phyloP scores from a whole-genome alignment of 2,888 invertebrate species.

The Siphlonurus alternatus region DNA sequence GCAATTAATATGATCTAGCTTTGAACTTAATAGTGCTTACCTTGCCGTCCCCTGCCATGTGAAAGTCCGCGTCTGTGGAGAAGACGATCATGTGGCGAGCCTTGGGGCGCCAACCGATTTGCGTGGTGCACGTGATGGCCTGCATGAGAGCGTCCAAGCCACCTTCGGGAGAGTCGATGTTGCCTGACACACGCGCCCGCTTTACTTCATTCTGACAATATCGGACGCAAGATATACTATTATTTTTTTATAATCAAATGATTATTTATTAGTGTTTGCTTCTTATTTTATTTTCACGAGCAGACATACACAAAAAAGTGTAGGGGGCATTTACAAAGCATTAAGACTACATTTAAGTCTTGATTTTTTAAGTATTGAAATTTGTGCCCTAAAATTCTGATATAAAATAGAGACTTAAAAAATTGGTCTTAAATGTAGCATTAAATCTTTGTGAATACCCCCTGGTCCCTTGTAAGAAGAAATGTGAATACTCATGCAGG shows the following conservation, averaged over 20 bases:
- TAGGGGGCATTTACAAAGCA: too few relatives aligned
- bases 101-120: constrained; percentile 61
- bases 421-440: too few relatives aligned
- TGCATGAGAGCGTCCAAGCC: constrained; percentile 82
- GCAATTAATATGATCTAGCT: too few relatives aligned
- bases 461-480: too few relatives aligned
- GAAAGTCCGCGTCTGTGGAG: constrained; percentile 60
- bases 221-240: constrained; percentile 1
- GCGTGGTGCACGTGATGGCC: constrained; percentile 48
- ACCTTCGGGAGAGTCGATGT: constrained; percentile 58
- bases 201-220: constrained; percentile 20
- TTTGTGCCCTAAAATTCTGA: too few relatives aligned
- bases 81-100: constrained; percentile 61
- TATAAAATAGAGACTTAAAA: too few relatives aligned
- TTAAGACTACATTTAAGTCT: too few relatives aligned
- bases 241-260: neutral
- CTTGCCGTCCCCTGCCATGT: constrained; percentile 65
- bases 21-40: too few relatives aligned
- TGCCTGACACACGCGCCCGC: constrained; percentile 32
- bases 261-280: neutral
- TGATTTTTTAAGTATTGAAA: too few relatives aligned
- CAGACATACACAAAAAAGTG: neutral
- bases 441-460: too few relatives aligned
- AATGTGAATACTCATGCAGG: too few relatives aligned
- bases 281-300: neutral